Base-by-base conservation (phyloP, 2,888 invertebrate species). In the Galeopsomyia nigrocyanea region DNA sequence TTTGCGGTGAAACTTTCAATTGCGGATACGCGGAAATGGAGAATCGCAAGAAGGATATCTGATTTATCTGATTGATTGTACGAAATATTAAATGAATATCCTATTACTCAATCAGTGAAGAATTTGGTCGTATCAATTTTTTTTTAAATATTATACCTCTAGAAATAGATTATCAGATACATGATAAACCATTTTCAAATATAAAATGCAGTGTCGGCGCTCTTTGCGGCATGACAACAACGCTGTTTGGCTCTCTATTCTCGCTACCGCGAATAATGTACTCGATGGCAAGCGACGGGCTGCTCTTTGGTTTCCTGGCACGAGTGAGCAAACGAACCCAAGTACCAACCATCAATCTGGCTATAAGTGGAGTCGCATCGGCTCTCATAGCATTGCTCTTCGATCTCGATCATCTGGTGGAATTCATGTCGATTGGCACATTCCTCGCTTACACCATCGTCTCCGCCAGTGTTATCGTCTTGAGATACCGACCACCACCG, bases 401-500 rank as follows among this genome's bases (percentile, higher is more conserved):
- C 81, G 96, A 97, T 86, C 89, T 97, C 78, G 92, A 95, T 79
- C 95, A 95, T 78, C 88, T 97, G 55, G 96, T 97, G 0, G 96
- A 97, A 83, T 96, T 97, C 83, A 96, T 97, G 95, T 96, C 96
- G 1, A 97, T 97, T 81, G 95, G 95, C 0, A 95, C 95, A 0
- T 88, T 96, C 64, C 86, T 95, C 79, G 95, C 96, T 0, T 97
- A 97, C 84, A 96, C 96, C 1, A 95, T 97, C 76, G 97, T 97
- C 3, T 95, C 96, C 77, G 95, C 95, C 16, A 93, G 94, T 75
- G 95, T 97, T 7, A 95, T 97, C 68, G 93, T 97, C 62, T 87
- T 97, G 67, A 90, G 96, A 60, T 96, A 96, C 82, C 89, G 92
- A 3, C 93, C 93, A 0, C 74, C 75, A 0, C 70, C 79, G 2